Base-by-base conservation (phyloP, 2,797 vertebrate species). In the Pangasius larnaudii region DNA sequence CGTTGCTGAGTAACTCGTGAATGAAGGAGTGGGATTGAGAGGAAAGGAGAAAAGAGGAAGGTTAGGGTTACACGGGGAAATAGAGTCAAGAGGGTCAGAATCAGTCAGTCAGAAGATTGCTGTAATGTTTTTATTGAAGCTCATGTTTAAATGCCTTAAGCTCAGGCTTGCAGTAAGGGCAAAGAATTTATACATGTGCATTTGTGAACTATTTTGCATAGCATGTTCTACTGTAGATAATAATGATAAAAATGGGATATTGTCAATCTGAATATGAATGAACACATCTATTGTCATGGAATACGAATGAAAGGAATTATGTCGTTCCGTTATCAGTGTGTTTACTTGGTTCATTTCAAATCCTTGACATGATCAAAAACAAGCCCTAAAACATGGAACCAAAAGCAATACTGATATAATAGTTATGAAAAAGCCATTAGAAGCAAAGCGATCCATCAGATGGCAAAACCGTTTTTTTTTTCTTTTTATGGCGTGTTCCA, bases 11-110 rank as follows among this genome's bases (percentile, higher is more conserved):
- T 89, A 85, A 88, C 89, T 72, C 39, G 85, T 89, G 92, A 84
- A 94, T 93, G 91, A 93, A 92, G 88, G 71, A 90, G 91, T 91
- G 58, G 90, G 90, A 92, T 91, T 88, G 88, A 92, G 89, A 92
- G 91, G 90, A 92, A 93, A 87, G 90, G 90, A 92, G 91, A 65
- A 86, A 87, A 81, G 11, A 81, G 85, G 88, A 90, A 81, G 87
- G 84, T 87, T 93, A 92, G 92, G 93, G 93, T 93, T 92, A 90
- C 92, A 88, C 90, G 84, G 79, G 87, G 88, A 81, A 90, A 90
- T 87, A 88, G 59, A 84, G 86, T 85, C 72, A 24, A 5, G 88
- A 92, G 92, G 93, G 69, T 69, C 63, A 63, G 33, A 24, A 42
- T 94, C 92, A 92, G 90, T 89, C 88, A 90, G 91, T 92, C 90